phyloP scores from a whole-genome alignment of 2,888 invertebrate species.

The Polia nebulosa region DNA sequence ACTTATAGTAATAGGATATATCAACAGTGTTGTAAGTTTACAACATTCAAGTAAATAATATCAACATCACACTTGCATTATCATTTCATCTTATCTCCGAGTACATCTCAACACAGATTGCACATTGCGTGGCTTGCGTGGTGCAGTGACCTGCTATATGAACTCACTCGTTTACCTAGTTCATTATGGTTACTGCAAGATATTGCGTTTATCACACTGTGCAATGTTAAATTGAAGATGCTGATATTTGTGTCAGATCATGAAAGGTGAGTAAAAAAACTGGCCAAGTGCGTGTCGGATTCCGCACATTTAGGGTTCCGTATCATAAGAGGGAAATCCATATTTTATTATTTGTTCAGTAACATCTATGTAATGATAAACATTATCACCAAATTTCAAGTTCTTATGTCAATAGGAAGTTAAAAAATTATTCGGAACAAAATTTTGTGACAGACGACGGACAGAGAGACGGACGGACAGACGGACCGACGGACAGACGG shows the following conservation, averaged over 20 bases:
- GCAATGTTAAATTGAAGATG: slow-evolving; percentile 2
- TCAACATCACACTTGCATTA: slow-evolving; percentile 19
- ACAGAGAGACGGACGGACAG: too few species aligned
- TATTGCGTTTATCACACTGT: slow-evolving; percentile 26
- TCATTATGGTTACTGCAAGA: slow-evolving; percentile 31
- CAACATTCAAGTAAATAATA: slow-evolving; percentile 8
- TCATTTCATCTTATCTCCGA: slow-evolving; percentile 22
- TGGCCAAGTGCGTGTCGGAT: too few species aligned
- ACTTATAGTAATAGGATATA: neutral
- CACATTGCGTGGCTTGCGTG: slow-evolving; percentile 6
- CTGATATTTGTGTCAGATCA: slow-evolving; percentile 5
- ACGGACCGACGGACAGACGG: too few species aligned
- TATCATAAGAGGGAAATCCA: too few species aligned
- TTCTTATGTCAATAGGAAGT: too few species aligned
- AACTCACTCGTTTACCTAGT: slow-evolving; percentile 27
- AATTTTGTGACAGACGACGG: too few species aligned
- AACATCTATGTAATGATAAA: too few species aligned
- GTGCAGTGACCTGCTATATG: slow-evolving; percentile 13
- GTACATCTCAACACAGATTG: slow-evolving; percentile 26
- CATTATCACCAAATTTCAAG: too few species aligned
- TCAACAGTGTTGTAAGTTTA: neutral
- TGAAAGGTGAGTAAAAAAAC: neutral
- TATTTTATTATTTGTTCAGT: too few species aligned
- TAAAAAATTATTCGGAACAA: too few species aligned
- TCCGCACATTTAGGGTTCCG: too few species aligned